These are phyloP conservation scores for Telenomus remus DNA, from an alignment of 1,140 invertebrate species.

Conservation along the genomic window DNA sequence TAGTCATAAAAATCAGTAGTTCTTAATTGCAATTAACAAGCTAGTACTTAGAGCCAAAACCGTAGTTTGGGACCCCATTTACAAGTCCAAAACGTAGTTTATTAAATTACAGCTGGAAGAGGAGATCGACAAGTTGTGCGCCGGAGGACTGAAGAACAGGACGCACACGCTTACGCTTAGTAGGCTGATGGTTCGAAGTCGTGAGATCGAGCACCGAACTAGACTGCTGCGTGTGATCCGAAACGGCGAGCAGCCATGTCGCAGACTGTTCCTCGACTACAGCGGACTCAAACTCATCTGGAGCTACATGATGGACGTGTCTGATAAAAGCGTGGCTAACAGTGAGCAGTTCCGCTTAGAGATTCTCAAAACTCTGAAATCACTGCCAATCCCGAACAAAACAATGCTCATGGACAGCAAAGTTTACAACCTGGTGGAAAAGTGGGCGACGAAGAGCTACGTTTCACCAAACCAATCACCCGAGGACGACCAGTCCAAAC, in stretches of 20 bases:
- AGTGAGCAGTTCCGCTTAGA: conserved; percentile 79
- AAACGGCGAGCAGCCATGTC: conserved; percentile 85
- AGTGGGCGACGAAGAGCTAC: conserved; percentile 80
- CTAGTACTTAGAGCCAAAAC: no score
- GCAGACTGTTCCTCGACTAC: conserved; percentile 94
- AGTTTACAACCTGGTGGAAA: conserved; percentile 87
- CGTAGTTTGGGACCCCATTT: conserved; percentile 50
- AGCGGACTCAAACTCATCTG: conserved; percentile 92
- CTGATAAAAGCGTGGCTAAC: conserved; percentile 74
- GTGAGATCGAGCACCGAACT: conserved; percentile 83
- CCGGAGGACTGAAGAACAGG: conserved; percentile 89
- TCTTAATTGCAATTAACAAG: no score
- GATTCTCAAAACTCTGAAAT: conserved; percentile 86
- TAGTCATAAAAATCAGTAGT: no score
- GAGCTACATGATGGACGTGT: conserved; percentile 90
- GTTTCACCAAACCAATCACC: conserved; percentile 68
- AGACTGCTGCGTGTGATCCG: conserved; percentile 83
- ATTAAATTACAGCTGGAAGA: conserved; percentile 81
- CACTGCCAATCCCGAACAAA: conserved; percentile 93
- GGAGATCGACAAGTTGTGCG: conserved; percentile 84
- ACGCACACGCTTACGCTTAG: conserved; percentile 90
- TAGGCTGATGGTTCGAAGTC: conserved; percentile 93
- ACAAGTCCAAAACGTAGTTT: conserved; percentile 45
- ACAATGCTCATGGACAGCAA: conserved; percentile 94
- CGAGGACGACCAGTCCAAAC: conserved; percentile 68